These are phyloP conservation scores for Agonum fuliginosum DNA, from an alignment of 2,888 invertebrate species.

Conservation along the genomic window DNA sequence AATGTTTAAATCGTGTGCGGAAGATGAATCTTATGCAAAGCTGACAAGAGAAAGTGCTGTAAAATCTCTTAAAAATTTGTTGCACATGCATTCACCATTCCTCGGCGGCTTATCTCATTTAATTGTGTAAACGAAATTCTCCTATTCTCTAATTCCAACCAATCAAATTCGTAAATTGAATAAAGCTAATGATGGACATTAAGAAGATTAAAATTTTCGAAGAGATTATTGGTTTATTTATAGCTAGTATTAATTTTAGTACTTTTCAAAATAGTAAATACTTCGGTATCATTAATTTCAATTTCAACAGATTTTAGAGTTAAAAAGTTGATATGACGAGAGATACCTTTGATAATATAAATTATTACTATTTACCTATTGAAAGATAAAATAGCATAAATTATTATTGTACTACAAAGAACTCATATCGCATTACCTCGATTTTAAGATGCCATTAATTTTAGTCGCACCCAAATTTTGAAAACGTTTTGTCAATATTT, in stretches of 20 bases:
- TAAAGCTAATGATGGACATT: constrained; percentile 23
- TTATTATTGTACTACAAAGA: too few species aligned
- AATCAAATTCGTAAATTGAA: constrained; percentile 9
- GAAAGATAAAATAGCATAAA: too few species aligned
- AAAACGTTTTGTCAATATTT: too few species aligned
- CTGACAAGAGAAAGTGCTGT: constrained; percentile 32
- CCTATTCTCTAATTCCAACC: background rate
- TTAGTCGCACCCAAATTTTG: too few species aligned
- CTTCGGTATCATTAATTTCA: background rate
- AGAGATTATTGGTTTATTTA: constrained; percentile 29
- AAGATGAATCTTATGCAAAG: constrained; percentile 39
- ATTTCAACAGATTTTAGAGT: constrained; percentile 3
- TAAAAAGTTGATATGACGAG: background rate
- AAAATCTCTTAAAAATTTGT: constrained; percentile 27
- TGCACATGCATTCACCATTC: constrained; percentile 29
- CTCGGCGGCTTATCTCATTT: constrained; percentile 7
- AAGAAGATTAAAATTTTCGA: constrained; percentile 31
- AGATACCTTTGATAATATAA: too few species aligned
- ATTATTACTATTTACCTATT: too few species aligned
- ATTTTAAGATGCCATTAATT: too few species aligned
- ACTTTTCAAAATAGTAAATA: constrained; percentile 9
- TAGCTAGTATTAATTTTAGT: background rate
- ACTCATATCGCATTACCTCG: too few species aligned
- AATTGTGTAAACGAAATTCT: constrained; percentile 17
- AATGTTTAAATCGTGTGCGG: constrained; percentile 37